These are phyloP conservation scores for Lysandra coridon DNA, from an alignment of 2,888 invertebrate genomes.

Conservation along the genomic window DNA sequence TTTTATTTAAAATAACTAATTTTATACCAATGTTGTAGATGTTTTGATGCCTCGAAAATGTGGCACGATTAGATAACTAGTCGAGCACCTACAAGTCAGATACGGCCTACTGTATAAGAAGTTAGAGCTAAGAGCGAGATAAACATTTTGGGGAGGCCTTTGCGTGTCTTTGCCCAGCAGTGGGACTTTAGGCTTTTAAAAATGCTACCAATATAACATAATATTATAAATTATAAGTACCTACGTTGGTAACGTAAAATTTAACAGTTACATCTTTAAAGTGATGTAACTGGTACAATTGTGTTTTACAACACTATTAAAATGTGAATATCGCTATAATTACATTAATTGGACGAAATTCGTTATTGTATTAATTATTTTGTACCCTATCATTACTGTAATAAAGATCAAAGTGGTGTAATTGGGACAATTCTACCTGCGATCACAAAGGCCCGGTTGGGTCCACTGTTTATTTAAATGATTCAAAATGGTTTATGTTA, in stretches of 20 bases:
- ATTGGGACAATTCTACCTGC: conserved; percentile 26
- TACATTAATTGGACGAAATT: conserved; percentile 31
- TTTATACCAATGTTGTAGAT: no score
- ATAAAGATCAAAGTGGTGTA: conserved; percentile 11
- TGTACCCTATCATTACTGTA: neutral
- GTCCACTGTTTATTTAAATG: conserved; percentile 32
- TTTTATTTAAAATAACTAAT: no score
- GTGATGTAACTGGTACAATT: conserved; percentile 7
- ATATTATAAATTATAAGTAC: neutral
- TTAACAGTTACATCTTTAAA: neutral
- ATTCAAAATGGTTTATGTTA: conserved; percentile 39
- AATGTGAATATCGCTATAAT: conserved; percentile 32
- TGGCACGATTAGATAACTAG: no score
- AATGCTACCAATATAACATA: no score
- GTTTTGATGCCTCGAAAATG: no score
- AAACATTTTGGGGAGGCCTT: no score
- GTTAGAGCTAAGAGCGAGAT: no score
- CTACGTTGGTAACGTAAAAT: neutral
- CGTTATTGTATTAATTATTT: conserved; percentile 7
- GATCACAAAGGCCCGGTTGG: conserved; percentile 16
- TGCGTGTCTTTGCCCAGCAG: no score
- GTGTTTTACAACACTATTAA: conserved; percentile 30
- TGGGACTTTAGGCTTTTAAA: no score
- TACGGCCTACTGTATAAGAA: no score
- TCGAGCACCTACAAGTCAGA: no score